These are phyloP conservation scores for Drosophila limbata DNA, from an alignment of 2,888 invertebrate genomes.

Conservation along the genomic window DNA sequence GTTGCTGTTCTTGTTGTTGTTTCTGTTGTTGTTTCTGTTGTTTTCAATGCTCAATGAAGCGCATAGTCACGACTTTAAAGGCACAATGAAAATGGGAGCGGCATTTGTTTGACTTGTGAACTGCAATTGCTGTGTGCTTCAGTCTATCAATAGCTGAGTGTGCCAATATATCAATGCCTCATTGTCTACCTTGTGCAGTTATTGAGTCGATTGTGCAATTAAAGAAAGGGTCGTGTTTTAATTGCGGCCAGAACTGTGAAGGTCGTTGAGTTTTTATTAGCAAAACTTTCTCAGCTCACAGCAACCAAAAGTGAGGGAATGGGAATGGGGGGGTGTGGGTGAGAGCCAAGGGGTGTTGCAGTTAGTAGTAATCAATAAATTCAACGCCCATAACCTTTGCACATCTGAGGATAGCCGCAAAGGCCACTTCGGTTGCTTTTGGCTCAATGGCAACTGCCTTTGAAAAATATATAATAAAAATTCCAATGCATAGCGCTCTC, in stretches of 20 bases:
- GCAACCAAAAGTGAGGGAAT: not conserved
- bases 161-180: constrained; percentile 34
- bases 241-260: constrained; percentile 54
- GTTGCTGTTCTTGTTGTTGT: constrained; percentile 11
- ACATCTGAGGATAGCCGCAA: constrained; percentile 25
- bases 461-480: constrained; percentile 61
- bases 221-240: constrained; percentile 40
- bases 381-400: constrained; percentile 61
- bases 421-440: constrained; percentile 32
- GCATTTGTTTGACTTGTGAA: constrained; percentile 54
- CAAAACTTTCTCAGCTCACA: constrained; percentile 38
- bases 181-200: constrained; percentile 24
- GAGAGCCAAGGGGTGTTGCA: constrained; percentile 21
- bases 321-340: not conserved
- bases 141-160: constrained; percentile 14
- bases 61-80: constrained; percentile 53
- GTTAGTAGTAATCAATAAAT: constrained; percentile 73
- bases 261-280: constrained; percentile 61
- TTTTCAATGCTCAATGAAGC: constrained; percentile 69
- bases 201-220: constrained; percentile 66
- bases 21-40: constrained; percentile 24
- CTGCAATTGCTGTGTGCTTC: constrained; percentile 34
- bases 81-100: constrained; percentile 46
- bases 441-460: constrained; percentile 51
- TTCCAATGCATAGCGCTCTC: constrained; percentile 58